A percentile compares a stretch with the other conserved stretches of the same genome.
Evolutionary conservation across 2,113 vertebrate species (phyloP).

Genomic region (Peromyscus maniculatus): DNA sequence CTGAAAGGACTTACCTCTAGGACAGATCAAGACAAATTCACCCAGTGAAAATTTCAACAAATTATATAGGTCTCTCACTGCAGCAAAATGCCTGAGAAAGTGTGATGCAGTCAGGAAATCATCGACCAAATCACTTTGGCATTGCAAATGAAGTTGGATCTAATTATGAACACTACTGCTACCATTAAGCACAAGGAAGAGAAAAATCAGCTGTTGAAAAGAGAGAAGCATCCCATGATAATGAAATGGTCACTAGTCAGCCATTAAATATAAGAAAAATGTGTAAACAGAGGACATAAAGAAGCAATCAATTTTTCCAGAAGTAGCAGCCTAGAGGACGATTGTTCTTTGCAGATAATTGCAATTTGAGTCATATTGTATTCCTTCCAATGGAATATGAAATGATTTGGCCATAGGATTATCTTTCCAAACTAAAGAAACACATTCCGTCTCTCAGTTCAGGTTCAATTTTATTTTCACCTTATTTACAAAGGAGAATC

Average conservation of each 20-base stretch:
- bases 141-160: constrained; percentile 13
- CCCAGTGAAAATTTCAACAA: constrained; percentile 8
- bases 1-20: background rate
- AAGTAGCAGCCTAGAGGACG: constrained; percentile 19
- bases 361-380: constrained; percentile 62
- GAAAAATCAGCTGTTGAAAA: constrained; percentile 46
- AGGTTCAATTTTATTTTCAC: constrained; percentile 61
- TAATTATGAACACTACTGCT: constrained; percentile 15
- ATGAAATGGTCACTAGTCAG: constrained; percentile 73
- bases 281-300: constrained; percentile 63
- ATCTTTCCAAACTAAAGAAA: constrained; percentile 29
- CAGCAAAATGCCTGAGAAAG: constrained; percentile 11
- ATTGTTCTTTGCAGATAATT: constrained; percentile 72
- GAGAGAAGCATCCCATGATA: constrained; percentile 47
- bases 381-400: constrained; percentile 34
- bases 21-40: background rate
- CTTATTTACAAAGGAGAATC: constrained; percentile 33
- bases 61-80: background rate
- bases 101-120: background rate
- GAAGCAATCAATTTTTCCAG: constrained; percentile 59
- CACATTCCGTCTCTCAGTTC: constrained; percentile 11
- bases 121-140: constrained; percentile 2
- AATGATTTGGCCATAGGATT: constrained; percentile 62
- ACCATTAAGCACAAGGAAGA: constrained; percentile 3
- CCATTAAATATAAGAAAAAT: constrained; percentile 73